phyloP scores from a whole-genome alignment of 2,113 vertebrate species.

The Pelecanus crispus region DNA sequence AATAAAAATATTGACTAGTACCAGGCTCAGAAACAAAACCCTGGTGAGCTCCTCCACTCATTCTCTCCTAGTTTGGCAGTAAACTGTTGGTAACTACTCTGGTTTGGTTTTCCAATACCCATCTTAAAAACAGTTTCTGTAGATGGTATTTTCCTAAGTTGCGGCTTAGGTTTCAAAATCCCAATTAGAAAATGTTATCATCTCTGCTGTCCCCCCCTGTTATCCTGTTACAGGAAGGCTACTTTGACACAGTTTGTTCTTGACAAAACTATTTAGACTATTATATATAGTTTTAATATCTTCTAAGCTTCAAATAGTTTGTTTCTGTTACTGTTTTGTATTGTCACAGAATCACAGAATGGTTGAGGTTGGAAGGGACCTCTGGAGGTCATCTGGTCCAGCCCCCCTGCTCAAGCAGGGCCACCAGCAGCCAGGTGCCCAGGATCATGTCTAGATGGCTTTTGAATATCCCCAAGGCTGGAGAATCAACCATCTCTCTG shows the following conservation, averaged over 20 bases:
- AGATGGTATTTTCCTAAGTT: background rate
- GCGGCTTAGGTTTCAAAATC: background rate
- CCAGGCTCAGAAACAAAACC: background rate
- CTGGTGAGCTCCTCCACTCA: background rate
- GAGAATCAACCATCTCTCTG: background rate
- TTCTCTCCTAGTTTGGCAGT: background rate
- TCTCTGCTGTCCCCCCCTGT: rapidly evolving
- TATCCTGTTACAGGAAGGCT: background rate
- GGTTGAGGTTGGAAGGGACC: background rate
- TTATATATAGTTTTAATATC: background rate
- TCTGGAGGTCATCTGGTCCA: background rate
- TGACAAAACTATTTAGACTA: background rate
- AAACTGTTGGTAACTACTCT: background rate
- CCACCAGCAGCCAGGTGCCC: background rate
- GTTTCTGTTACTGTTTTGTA: background rate
- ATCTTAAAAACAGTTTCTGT: background rate
- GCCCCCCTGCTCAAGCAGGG: background rate
- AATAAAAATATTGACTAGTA: background rate
- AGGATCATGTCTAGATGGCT: background rate
- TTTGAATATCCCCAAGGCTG: background rate
- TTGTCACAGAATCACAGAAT: background rate
- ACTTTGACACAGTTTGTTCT: background rate
- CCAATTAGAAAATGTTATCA: background rate
- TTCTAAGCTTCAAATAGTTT: background rate
- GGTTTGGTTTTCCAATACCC: background rate